These are phyloP conservation scores for Druceiella hillmani DNA, from an alignment of 2,888 invertebrate genomes.

Conservation along the genomic window DNA sequence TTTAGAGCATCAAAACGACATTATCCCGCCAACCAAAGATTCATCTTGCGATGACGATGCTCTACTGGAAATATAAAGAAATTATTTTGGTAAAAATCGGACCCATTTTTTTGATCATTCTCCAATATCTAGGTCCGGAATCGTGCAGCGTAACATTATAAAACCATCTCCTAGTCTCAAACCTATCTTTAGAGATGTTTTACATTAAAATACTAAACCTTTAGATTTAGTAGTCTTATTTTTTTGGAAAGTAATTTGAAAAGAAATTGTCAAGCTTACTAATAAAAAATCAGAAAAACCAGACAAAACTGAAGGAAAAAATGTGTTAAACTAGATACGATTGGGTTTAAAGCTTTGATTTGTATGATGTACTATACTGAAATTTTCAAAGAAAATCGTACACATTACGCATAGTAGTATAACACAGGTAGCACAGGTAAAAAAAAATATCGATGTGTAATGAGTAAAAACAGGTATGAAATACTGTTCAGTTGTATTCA, in stretches of 20 bases:
- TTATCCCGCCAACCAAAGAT: no score
- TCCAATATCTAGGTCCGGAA: background rate
- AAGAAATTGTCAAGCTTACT: background rate
- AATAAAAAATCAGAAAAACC: conserved; percentile 1
- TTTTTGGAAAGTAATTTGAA: background rate
- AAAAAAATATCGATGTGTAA: background rate
- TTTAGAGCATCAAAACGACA: no score
- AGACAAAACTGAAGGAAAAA: background rate
- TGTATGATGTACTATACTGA: background rate
- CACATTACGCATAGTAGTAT: background rate
- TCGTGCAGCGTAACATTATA: background rate
- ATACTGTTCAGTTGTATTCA: background rate
- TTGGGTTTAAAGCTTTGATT: background rate
- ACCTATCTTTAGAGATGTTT: background rate
- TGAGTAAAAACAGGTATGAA: background rate
- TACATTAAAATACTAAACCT: background rate
- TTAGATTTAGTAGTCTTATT: background rate
- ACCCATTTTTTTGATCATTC: no score
- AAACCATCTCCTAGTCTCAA: background rate
- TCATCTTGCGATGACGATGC: no score
- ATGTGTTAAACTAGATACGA: background rate
- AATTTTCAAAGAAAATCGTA: background rate
- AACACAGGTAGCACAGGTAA: background rate
- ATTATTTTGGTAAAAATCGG: no score
- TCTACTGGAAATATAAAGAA: no score